Percentiles rank a stretch among this genome's conserved stretches.
phyloP scores from a whole-genome alignment of 2,113 vertebrate genomes.

The Forbesichthys agassizii region DNA sequence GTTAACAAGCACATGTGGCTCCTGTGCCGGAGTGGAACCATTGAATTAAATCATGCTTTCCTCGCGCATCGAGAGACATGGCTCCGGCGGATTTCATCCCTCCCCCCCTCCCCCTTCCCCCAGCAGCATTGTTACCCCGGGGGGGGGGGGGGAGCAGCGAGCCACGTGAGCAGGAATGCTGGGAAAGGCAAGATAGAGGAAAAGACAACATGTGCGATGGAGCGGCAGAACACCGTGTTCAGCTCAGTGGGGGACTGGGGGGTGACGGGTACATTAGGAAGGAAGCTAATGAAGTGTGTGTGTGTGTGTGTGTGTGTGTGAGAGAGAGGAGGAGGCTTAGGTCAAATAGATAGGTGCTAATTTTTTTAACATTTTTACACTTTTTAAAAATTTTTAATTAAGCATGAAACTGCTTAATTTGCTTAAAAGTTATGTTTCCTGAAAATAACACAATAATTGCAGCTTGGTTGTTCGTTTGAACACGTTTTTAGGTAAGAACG shows the following conservation, averaged over 20 bases:
- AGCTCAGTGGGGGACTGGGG: not conserved
- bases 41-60: conserved; percentile 8
- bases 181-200: conserved; percentile 7
- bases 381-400: too few species aligned
- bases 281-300: too few species aligned
- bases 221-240: conserved; percentile 16
- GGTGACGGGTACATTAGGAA: too few species aligned
- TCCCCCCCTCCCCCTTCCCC: not conserved
- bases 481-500: too few species aligned
- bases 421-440: too few species aligned
- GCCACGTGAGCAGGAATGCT: conserved; percentile 26
- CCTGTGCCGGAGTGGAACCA: not conserved
- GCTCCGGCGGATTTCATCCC: not conserved
- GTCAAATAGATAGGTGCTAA: too few species aligned
- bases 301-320: too few species aligned
- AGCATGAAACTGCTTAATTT: too few species aligned
- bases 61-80: not conserved
- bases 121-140: conserved; percentile 4
- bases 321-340: too few species aligned
- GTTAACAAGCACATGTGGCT: conserved; percentile 36
- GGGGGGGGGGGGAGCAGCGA: conserved; percentile 1
- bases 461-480: too few species aligned
- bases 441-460: too few species aligned
- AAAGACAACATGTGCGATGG: conserved; percentile 22
- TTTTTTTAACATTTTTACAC: too few species aligned